Evolutionary conservation across 2,797 vertebrate genomes (phyloP).

Genomic region (Spheniscus humboldti): DNA sequence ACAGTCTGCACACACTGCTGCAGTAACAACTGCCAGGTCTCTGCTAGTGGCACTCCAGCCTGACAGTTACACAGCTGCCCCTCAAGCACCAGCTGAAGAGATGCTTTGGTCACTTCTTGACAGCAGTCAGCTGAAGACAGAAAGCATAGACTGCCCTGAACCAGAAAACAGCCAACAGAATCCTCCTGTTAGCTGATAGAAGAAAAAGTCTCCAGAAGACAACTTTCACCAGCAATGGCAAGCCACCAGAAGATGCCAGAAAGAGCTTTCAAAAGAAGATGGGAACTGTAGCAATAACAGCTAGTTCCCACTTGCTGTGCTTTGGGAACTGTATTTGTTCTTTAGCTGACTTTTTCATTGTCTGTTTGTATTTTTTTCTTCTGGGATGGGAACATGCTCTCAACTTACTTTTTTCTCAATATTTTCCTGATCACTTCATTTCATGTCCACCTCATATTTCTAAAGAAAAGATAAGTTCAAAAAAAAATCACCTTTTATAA

Average conservation of each 20-base stretch:
- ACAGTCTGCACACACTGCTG: neutral
- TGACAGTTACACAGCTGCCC: neutral
- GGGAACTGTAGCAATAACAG: neutral
- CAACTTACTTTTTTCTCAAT: neutral
- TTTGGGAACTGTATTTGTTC: neutral
- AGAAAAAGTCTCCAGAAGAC: neutral
- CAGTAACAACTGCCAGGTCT: neutral
- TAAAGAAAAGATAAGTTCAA: neutral
- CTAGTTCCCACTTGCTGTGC: neutral
- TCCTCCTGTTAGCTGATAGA: neutral
- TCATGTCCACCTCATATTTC: neutral
- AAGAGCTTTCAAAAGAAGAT: neutral
- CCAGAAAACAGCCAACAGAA: neutral
- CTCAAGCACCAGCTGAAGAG: neutral
- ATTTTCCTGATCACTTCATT: neutral
- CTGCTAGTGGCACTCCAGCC: neutral
- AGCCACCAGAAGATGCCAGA: neutral
- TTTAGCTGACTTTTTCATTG: neutral
- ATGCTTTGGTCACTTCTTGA: neutral
- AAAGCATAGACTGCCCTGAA: neutral
- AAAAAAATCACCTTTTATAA: neutral
- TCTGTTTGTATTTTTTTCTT: neutral
- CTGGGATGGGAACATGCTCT: neutral
- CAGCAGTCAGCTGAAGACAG: neutral
- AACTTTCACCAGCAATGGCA: neutral